A percentile compares a stretch with the other conserved stretches of the same genome.
Evolutionary conservation across 2,113 vertebrate genomes (phyloP).

Genomic region (Marmota monax): DNA sequence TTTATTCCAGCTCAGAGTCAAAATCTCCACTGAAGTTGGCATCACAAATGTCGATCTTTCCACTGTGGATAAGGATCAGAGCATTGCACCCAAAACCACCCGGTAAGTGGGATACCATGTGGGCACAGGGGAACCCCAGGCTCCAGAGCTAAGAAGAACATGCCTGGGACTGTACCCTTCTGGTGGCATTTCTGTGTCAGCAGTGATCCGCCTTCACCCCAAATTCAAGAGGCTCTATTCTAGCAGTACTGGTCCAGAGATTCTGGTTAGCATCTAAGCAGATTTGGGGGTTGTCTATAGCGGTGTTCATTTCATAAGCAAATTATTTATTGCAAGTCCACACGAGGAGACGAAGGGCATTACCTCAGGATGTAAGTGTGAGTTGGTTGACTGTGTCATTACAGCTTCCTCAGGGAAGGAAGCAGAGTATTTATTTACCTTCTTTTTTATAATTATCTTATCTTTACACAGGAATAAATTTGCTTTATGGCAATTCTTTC

Average conservation of each 20-base stretch:
- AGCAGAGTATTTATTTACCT: neutral
- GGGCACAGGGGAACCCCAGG: neutral
- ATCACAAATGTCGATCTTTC: slow-evolving; percentile 97
- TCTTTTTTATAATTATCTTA: neutral
- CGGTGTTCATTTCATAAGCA: neutral
- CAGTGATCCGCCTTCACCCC: neutral
- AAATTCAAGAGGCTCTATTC: neutral
- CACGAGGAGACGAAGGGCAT: neutral
- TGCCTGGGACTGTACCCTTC: neutral
- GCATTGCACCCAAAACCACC: slow-evolving; percentile 97
- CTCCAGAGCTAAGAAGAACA: neutral
- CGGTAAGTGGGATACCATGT: slow-evolving; percentile 86
- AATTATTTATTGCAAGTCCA: neutral
- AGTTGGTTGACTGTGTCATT: neutral
- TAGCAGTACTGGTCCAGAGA: neutral
- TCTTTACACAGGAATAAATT: slow-evolving; percentile 27
- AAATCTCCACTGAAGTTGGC: slow-evolving; percentile 98
- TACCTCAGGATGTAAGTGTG: neutral
- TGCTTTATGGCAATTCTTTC: neutral
- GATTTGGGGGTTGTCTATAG: neutral
- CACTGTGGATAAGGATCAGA: slow-evolving; percentile 99
- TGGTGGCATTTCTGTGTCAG: neutral
- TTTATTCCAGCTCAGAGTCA: slow-evolving; percentile 94
- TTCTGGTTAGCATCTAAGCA: neutral
- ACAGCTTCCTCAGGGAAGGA: neutral